Conservation (phyloP, 2,113 vertebrate genomes). For the Holacanthus passer region DNA sequence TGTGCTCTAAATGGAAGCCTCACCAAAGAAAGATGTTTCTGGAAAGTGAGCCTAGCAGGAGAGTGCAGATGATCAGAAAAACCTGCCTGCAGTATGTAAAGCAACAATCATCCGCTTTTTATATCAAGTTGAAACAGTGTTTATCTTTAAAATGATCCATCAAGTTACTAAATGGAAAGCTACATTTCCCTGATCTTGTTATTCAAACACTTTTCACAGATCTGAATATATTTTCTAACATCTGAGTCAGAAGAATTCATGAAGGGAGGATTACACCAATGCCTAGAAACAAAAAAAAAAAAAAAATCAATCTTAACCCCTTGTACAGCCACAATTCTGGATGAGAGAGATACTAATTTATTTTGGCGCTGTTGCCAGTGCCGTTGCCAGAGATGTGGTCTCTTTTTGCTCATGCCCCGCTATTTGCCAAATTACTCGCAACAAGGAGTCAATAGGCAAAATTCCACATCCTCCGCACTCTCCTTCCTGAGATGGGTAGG, state of each 20-base stretch:
- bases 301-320: background rate
- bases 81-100: background rate
- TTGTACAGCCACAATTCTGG: conserved; percentile 21
- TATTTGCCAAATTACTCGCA: conserved; percentile 69
- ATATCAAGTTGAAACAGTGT: too few species aligned
- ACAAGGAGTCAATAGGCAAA: conserved; percentile 64
- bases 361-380: conserved; percentile 37
- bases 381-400: conserved; percentile 47
- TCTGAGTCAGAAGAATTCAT: background rate
- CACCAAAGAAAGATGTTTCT: conserved; percentile 42
- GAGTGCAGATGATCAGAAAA: background rate
- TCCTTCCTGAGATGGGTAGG: conserved; percentile 60
- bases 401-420: conserved; percentile 46
- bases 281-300: too few species aligned
- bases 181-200: background rate
- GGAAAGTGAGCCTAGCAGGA: conserved; percentile 33
- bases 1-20: conserved; percentile 46
- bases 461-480: conserved; percentile 62
- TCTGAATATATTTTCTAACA: background rate
- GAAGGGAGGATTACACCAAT: conserved; percentile 8
- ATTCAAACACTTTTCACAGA: conserved; percentile 21
- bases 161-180: background rate
- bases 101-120: too few species aligned
- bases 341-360: conserved; percentile 30
- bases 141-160: background rate